Evolutionary conservation across 2,113 vertebrate genomes (phyloP).

Genomic region (Mesembrinibis cayennensis): DNA sequence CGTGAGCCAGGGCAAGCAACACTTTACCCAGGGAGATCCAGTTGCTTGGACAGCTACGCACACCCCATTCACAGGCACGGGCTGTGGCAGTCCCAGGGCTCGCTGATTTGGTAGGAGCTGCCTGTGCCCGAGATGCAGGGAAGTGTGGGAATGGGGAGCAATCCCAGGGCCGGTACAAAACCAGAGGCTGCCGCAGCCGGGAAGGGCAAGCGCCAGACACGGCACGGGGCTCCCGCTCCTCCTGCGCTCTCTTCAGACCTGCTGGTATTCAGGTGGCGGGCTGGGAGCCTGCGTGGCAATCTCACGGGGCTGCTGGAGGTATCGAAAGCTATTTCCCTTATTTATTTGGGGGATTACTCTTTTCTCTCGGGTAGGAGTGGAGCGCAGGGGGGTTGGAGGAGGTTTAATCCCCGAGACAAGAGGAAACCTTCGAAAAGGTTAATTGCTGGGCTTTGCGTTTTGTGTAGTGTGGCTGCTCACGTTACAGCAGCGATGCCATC

Average conservation of each 20-base stretch:
- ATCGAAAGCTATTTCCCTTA: not conserved
- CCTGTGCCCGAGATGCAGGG: not conserved
- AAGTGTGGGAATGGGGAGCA: not conserved
- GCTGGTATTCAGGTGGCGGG: not conserved
- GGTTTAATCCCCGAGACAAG: slow-evolving; percentile 58
- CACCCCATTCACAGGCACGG: rapidly evolving
- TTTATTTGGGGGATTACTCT: slow-evolving; percentile 43
- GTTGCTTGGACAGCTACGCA: not conserved
- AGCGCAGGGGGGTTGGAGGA: not conserved
- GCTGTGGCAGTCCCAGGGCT: not conserved
- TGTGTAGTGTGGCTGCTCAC: slow-evolving; percentile 29
- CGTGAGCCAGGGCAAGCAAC: not conserved
- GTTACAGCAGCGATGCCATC: slow-evolving; percentile 69
- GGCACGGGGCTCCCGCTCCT: not conserved
- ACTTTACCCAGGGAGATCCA: not conserved
- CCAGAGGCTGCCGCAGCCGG: not conserved
- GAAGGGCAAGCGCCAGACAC: not conserved
- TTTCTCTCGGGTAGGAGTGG: slow-evolving; percentile 3
- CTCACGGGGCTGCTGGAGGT: not conserved
- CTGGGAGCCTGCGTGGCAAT: not conserved
- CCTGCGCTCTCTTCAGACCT: not conserved
- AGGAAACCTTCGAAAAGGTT: slow-evolving; percentile 63
- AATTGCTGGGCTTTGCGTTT: slow-evolving; percentile 62
- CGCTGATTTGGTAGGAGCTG: not conserved
- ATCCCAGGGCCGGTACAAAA: not conserved